Evolutionary conservation across 92 coral and sea anemone species (phyloP).

Genomic region (Desmophyllum pertusum): DNA sequence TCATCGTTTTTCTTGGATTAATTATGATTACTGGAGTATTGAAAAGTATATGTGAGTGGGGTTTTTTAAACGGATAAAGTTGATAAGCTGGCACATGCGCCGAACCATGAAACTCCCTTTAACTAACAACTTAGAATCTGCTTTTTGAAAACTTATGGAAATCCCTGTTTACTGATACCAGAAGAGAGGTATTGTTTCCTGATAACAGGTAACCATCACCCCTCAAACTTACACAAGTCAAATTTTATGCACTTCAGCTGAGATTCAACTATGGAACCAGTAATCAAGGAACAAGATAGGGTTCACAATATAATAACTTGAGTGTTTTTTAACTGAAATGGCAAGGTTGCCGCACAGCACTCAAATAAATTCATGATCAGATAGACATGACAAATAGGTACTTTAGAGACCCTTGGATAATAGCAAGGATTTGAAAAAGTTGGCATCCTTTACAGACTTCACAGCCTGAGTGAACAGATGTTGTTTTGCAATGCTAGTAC

Average conservation of each 20-base stretch:
- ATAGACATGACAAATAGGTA: background rate
- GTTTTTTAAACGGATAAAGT: too few species aligned
- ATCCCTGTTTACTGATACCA: constrained; percentile 26
- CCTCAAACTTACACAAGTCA: too few species aligned
- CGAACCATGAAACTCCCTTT: too few species aligned
- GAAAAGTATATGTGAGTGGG: too few species aligned
- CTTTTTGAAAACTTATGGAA: constrained; percentile 28
- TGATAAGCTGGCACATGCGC: too few species aligned
- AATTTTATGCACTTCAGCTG: background rate
- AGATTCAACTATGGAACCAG: background rate
- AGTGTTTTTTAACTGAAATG: background rate
- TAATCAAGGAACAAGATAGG: background rate
- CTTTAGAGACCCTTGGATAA: too few species aligned
- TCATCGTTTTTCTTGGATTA: too few species aligned
- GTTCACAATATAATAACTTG: background rate
- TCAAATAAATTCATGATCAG: background rate
- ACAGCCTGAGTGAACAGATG: too few species aligned
- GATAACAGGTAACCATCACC: background rate
- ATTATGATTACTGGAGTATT: too few species aligned
- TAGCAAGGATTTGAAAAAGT: too few species aligned
- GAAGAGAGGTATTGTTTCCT: background rate
- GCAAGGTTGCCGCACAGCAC: background rate
- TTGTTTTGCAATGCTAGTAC: too few species aligned
- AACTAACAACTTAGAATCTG: background rate
- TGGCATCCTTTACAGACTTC: too few species aligned